Conservation (phyloP, 2,113 vertebrate species). For the Nycticorax nycticorax region DNA sequence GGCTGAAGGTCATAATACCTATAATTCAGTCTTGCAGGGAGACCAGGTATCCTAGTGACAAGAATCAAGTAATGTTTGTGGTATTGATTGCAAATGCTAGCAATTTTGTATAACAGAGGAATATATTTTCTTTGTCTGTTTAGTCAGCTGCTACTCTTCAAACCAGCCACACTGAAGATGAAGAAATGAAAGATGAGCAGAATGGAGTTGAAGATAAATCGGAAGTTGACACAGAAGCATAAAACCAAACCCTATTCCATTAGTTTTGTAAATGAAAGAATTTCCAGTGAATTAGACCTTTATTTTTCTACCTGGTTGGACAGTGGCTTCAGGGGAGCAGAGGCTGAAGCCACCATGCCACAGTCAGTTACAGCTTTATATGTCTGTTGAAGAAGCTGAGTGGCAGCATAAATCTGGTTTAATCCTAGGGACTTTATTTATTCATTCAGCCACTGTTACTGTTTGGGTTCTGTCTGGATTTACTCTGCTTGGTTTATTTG, state of each 20-base stretch:
- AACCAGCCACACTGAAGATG: constrained; percentile 40
- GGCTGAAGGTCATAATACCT: not conserved
- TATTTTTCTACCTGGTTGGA: constrained; percentile 82
- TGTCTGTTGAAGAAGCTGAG: constrained; percentile 45
- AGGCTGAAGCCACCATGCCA: constrained; percentile 49
- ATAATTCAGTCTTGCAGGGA: not conserved
- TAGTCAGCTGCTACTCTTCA: constrained; percentile 55
- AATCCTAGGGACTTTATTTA: constrained; percentile 69
- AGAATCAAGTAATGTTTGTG: not conserved
- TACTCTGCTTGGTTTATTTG: constrained; percentile 47
- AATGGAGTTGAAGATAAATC: constrained; percentile 62
- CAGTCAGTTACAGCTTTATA: constrained; percentile 42
- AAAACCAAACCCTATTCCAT: constrained; percentile 51
- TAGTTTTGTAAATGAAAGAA: constrained; percentile 82
- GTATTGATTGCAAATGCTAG: not conserved
- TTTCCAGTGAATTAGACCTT: constrained; percentile 84
- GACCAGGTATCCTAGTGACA: not conserved
- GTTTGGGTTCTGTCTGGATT: constrained; percentile 46
- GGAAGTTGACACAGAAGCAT: constrained; percentile 74
- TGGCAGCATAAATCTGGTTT: constrained; percentile 57
- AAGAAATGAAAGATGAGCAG: constrained; percentile 73
- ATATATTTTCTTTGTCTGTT: not conserved
- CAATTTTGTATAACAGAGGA: not conserved
- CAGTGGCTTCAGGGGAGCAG: constrained; percentile 68
- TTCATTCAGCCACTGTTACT: constrained; percentile 59